Conservation (phyloP, 2,888 invertebrate species). For the Nomada ferruginata region DNA sequence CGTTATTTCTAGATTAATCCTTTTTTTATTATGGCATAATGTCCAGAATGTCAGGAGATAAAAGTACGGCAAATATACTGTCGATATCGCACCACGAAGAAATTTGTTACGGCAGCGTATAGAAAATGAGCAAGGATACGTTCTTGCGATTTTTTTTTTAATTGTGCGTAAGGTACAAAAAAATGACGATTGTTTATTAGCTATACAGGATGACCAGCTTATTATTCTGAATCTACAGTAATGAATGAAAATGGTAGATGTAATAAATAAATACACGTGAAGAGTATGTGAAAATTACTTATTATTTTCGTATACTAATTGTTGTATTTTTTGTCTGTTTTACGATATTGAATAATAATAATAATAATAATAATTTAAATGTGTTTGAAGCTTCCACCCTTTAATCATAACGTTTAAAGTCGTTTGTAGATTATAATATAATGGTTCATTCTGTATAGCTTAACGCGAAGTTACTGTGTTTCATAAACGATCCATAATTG, state of each 20-base stretch:
- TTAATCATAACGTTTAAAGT: neutral
- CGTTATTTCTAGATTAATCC: constrained; percentile 8
- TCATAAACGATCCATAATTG: constrained; percentile 12
- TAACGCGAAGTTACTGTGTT: constrained; percentile 9
- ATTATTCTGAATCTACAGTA: neutral
- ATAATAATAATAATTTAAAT: too few species aligned
- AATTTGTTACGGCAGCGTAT: neutral
- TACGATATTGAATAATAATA: too few species aligned
- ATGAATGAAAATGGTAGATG: neutral
- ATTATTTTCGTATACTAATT: neutral
- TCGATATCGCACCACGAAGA: neutral
- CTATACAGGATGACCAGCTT: constrained; percentile 8
- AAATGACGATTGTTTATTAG: neutral
- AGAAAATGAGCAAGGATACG: neutral
- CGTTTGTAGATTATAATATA: neutral
- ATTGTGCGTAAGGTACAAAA: neutral
- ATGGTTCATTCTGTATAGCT: neutral
- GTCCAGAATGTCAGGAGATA: neutral
- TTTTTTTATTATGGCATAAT: neutral
- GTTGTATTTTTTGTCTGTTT: neutral
- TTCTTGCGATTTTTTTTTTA: constrained; percentile 13
- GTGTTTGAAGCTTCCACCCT: neutral
- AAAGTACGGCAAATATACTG: neutral
- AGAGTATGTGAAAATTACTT: neutral
- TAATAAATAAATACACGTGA: neutral